These are phyloP conservation scores for Muntiacus muntjak DNA, from an alignment of 2,113 vertebrate genomes.

Conservation along the genomic window DNA sequence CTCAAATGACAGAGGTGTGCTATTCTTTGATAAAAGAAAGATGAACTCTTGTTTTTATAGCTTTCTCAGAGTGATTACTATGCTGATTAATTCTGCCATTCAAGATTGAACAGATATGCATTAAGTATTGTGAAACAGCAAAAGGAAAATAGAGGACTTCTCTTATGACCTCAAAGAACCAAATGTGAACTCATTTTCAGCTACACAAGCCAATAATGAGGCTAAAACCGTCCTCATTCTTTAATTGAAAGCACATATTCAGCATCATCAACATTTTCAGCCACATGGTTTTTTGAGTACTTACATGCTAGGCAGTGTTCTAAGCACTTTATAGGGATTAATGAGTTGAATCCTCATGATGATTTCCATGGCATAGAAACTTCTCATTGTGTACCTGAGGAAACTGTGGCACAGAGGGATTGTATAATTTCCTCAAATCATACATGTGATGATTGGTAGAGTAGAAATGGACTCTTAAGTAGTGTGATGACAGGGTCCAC, in stretches of 20 bases:
- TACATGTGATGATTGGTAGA: not conserved
- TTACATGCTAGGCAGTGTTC: not conserved
- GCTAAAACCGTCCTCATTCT: not conserved
- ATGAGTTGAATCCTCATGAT: not conserved
- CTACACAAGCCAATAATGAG: not conserved
- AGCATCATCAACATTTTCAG: not conserved
- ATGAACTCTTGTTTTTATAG: constrained; percentile 43
- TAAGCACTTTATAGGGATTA: not conserved
- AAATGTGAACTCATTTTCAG: not conserved
- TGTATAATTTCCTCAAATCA: not conserved
- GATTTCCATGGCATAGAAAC: not conserved
- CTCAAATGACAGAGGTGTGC: not conserved
- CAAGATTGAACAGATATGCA: not conserved
- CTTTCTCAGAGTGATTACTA: not conserved
- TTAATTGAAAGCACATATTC: not conserved
- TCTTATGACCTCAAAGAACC: not conserved
- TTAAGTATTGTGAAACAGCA: constrained; percentile 32
- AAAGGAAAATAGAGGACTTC: not conserved
- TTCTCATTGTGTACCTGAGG: not conserved
- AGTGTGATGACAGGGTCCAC: too few relatives aligned
- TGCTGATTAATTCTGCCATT: constrained; percentile 27
- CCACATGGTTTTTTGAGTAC: not conserved
- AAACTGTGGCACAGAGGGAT: not conserved
- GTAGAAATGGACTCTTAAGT: not conserved
- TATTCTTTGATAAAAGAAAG: not conserved